These are phyloP conservation scores for Gibbula magus DNA, from an alignment of 2,888 invertebrate species.

Conservation along the genomic window DNA sequence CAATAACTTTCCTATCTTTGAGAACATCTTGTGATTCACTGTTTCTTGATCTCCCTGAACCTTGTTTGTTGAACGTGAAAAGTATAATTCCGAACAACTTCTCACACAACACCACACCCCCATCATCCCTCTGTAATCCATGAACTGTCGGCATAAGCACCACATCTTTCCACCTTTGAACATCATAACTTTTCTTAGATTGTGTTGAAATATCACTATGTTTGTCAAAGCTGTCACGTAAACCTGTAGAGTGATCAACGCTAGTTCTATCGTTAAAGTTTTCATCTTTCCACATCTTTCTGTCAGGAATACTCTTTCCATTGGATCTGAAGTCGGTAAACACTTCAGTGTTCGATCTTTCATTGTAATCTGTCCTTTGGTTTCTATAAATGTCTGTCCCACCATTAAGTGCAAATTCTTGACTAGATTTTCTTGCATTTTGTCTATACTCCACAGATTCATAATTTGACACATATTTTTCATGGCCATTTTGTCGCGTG, in stretches of 20 bases:
- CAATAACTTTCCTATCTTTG: conserved; percentile 61
- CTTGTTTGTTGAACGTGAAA: conserved; percentile 57
- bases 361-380: background rate
- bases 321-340: conserved; percentile 3
- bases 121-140: conserved; percentile 41
- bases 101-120: conserved; percentile 60
- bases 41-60: conserved; percentile 31
- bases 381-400: background rate
- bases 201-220: background rate
- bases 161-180: conserved; percentile 47
- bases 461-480: background rate
- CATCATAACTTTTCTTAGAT: background rate
- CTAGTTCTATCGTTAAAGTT: background rate
- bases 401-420: background rate
- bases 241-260: background rate
- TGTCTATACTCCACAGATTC: background rate
- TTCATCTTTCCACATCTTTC: background rate
- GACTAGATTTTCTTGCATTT: background rate
- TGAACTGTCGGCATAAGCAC: conserved; percentile 42
- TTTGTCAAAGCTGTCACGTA: background rate
- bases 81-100: conserved; percentile 63
- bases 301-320: background rate
- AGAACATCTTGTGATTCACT: conserved; percentile 27
- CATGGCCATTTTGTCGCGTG: background rate
- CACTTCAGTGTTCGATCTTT: background rate